Evolutionary conservation across 2,797 vertebrate genomes (phyloP).

Genomic region (Staurois parvus): DNA sequence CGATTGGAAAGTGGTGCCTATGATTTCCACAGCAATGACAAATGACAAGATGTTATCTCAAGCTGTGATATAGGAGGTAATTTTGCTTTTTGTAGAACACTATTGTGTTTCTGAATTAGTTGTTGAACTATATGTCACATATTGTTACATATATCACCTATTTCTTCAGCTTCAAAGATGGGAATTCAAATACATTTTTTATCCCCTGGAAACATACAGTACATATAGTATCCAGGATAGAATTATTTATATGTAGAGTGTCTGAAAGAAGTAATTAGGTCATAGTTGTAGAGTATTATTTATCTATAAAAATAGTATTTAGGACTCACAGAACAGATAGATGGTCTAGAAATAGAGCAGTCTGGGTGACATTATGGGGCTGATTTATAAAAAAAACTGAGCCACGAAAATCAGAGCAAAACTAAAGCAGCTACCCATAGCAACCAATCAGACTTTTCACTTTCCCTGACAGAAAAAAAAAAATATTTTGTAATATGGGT

Average conservation of each 20-base stretch:
- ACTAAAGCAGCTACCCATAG: not conserved
- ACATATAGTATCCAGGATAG: constrained; percentile 7
- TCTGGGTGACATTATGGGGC: not conserved
- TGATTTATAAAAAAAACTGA: not conserved
- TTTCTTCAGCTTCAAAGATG: constrained; percentile 61
- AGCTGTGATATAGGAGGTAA: constrained; percentile 69
- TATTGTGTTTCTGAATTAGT: constrained; percentile 68
- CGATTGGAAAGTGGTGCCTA: constrained; percentile 63
- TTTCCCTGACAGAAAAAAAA: not conserved
- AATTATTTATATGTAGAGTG: not conserved
- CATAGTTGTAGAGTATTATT: not conserved
- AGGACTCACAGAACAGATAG: not conserved
- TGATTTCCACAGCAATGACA: constrained; percentile 67
- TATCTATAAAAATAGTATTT: not conserved
- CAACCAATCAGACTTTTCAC: not conserved
- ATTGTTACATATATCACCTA: constrained; percentile 54
- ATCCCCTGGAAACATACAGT: constrained; percentile 1
- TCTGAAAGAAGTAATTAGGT: constrained; percentile 6
- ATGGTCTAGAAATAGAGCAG: not conserved
- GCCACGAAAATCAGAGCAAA: not conserved
- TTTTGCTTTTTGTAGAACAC: constrained; percentile 71
- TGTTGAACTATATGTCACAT: constrained; percentile 64
- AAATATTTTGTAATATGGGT: not conserved
- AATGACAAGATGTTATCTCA: constrained; percentile 71
- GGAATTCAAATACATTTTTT: constrained; percentile 7